Conservation (phyloP, 2,113 vertebrate species). For the Calidris pugnax region DNA sequence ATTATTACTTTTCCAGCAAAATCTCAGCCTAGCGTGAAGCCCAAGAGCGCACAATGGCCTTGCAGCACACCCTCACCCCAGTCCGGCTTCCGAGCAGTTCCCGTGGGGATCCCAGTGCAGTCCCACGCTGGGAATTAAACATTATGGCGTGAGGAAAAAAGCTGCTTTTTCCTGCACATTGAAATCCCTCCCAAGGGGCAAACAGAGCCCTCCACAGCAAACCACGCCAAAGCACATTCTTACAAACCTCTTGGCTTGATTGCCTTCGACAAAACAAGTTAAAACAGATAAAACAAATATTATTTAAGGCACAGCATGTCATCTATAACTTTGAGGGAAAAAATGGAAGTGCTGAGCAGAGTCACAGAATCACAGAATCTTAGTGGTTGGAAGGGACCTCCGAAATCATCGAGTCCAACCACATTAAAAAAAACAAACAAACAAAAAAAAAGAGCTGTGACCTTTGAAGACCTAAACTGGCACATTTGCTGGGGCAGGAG, state of each 20-base stretch:
- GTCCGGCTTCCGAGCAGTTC: background rate
- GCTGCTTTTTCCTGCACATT: fast-evolving
- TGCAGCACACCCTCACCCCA: fast-evolving
- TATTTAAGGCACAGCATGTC: background rate
- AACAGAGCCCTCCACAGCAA: background rate
- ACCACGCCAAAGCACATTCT: background rate
- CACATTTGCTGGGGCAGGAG: background rate
- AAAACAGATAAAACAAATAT: background rate
- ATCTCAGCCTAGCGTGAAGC: background rate
- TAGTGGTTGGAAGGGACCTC: too few relatives aligned
- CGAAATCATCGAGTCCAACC: too few relatives aligned
- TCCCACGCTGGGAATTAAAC: background rate
- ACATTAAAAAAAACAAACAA: too few relatives aligned
- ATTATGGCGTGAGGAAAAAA: fast-evolving
- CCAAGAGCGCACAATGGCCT: fast-evolving
- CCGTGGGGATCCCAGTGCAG: fast-evolving
- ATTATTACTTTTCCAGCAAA: background rate
- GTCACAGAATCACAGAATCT: too few relatives aligned
- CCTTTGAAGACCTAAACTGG: fast-evolving
- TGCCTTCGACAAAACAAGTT: background rate
- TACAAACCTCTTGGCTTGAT: background rate
- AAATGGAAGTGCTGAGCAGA: fast-evolving
- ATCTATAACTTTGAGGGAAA: background rate
- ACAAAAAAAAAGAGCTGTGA: too few relatives aligned
- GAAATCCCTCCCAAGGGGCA: background rate